Evolutionary conservation across 1,140 invertebrate species (phyloP).

Genomic region (Halictus rubicundus): DNA sequence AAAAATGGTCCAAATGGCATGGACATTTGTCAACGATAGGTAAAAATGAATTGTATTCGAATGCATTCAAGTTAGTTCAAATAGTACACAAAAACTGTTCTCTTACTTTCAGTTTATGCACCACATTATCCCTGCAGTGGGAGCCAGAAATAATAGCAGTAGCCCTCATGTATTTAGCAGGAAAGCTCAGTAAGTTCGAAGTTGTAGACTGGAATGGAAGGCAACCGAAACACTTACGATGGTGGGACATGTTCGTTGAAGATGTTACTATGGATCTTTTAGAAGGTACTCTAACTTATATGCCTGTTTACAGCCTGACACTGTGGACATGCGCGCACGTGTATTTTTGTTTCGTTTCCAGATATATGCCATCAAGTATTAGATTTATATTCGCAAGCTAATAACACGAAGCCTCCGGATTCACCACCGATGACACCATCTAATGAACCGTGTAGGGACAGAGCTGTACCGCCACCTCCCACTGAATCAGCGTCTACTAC

Average conservation of each 20-base stretch:
- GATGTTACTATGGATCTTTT: conserved; percentile 97
- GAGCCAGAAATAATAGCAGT: conserved; percentile 99
- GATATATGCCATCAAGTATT: conserved; percentile 98
- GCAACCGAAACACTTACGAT: conserved; percentile 89
- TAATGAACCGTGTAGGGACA: conserved; percentile 72
- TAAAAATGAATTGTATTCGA: conserved; percentile 69
- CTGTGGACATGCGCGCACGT: conserved; percentile 10
- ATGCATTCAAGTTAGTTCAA: not conserved
- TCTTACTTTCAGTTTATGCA: conserved; percentile 89
- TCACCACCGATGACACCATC: conserved; percentile 83
- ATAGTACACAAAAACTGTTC: conserved; percentile 5
- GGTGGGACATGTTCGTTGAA: conserved; percentile 99
- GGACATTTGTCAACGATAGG: conserved; percentile 99
- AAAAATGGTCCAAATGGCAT: conserved; percentile 99
- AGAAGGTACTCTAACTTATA: conserved; percentile 83
- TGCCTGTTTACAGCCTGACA: not conserved
- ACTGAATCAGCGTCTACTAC: conserved; percentile 72
- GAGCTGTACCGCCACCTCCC: conserved; percentile 62
- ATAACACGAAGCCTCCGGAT: conserved; percentile 82
- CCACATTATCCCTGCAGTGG: conserved; percentile 98
- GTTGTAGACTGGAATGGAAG: conserved; percentile 95
- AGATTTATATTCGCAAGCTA: conserved; percentile 90
- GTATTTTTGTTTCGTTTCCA: conserved; percentile 70
- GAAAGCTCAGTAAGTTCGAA: conserved; percentile 97
- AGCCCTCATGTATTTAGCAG: conserved; percentile 97